Percentiles rank a stretch among this genome's conserved stretches.
These are phyloP conservation scores for Thymelicus lineola DNA, from an alignment of 2,888 invertebrate genomes.

Conservation along the genomic window DNA sequence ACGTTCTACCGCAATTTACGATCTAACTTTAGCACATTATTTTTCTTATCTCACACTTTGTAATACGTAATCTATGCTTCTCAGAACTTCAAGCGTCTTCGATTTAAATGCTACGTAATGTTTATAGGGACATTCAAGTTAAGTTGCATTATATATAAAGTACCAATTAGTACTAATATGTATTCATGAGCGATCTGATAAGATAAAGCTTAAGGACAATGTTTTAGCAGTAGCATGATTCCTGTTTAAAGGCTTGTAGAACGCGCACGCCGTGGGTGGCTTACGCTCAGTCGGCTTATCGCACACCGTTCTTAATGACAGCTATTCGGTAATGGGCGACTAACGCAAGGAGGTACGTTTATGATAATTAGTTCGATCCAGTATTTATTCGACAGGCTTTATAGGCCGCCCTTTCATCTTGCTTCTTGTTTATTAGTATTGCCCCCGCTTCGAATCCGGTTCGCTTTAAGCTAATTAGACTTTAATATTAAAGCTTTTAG, in stretches of 20 bases:
- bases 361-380: constrained; percentile 80
- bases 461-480: constrained; percentile 64
- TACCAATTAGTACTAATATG: constrained; percentile 62
- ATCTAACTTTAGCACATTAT: constrained; percentile 77
- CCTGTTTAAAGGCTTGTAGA: constrained; percentile 62
- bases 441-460: constrained; percentile 63
- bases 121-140: constrained; percentile 34
- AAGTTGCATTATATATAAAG: constrained; percentile 57
- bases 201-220: constrained; percentile 54
- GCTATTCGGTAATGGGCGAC: constrained; percentile 77
- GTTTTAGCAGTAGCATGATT: constrained; percentile 63
- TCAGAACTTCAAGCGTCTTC: constrained; percentile 35
- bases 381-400: constrained; percentile 75
- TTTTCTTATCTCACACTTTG: constrained; percentile 75
- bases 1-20: constrained; percentile 77
- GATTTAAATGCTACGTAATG: constrained; percentile 11
- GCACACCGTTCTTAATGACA: constrained; percentile 70
- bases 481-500: constrained; percentile 55
- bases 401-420: constrained; percentile 73
- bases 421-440: constrained; percentile 70
- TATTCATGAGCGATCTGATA: constrained; percentile 64
- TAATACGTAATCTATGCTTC: constrained; percentile 56
- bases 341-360: constrained; percentile 72
- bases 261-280: constrained; percentile 70
- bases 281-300: constrained; percentile 64